Evolutionary conservation across 1,140 invertebrate species (phyloP).

Genomic region (Tetramorium parvispinum): DNA sequence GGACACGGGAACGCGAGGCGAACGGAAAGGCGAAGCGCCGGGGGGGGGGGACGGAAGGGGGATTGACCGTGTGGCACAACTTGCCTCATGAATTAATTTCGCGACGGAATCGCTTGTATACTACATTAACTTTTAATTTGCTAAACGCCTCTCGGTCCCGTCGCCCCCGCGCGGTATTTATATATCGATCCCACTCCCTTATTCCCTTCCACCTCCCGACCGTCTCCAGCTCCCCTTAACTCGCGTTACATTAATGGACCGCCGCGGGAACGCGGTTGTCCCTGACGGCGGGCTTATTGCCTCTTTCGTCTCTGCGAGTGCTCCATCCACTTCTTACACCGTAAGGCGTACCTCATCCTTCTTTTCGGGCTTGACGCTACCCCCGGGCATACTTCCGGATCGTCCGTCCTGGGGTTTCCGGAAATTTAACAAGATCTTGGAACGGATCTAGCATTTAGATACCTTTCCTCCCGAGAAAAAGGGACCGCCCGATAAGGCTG

Average conservation of each 20-base stretch:
- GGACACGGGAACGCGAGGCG: constrained; percentile 37
- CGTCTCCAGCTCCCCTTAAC: background rate
- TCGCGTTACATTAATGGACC: constrained; percentile 73
- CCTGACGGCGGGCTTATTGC: constrained; percentile 78
- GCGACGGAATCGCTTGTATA: constrained; percentile 80
- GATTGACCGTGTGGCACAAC: constrained; percentile 73
- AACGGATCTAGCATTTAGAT: constrained; percentile 58
- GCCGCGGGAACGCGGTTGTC: constrained; percentile 75
- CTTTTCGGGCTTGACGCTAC: constrained; percentile 37
- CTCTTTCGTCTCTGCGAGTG: constrained; percentile 55
- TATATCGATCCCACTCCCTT: constrained; percentile 36
- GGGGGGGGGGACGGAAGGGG: constrained; percentile 15
- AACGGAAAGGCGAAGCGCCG: constrained; percentile 10
- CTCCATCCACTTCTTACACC: constrained; percentile 44
- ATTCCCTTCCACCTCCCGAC: background rate
- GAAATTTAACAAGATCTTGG: constrained; percentile 57
- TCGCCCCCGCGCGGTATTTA: constrained; percentile 44
- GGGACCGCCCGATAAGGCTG: background rate
- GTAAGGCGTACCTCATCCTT: constrained; percentile 39
- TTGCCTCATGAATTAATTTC: constrained; percentile 82
- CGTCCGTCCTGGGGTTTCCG: constrained; percentile 26
- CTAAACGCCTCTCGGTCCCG: constrained; percentile 68
- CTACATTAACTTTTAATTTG: constrained; percentile 82
- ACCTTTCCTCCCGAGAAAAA: background rate
- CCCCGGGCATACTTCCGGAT: constrained; percentile 44